A percentile compares a stretch with the other conserved stretches of the same genome.
phyloP scores from a whole-genome alignment of 2,113 vertebrate species.

The Struthio camelus region DNA sequence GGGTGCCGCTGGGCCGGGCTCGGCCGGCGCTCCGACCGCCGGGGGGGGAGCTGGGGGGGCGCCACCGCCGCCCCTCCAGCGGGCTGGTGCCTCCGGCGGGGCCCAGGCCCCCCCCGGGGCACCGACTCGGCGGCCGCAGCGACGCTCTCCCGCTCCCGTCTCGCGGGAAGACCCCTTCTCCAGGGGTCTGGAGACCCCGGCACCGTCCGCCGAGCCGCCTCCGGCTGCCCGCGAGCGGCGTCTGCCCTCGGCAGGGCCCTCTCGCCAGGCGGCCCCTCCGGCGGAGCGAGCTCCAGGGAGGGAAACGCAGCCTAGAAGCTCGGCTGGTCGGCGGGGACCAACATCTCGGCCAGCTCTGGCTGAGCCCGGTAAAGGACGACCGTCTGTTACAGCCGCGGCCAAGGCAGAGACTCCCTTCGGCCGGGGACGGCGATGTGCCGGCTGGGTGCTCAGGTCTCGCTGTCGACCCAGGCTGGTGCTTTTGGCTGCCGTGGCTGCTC shows the following conservation, averaged over 20 bases:
- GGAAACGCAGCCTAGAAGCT: background rate
- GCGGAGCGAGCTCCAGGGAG: background rate
- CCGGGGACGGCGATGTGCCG: accelerated
- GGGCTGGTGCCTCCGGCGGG: too few species aligned
- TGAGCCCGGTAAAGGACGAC: background rate
- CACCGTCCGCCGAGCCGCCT: background rate
- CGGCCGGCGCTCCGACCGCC: too few species aligned
- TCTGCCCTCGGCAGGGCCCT: background rate
- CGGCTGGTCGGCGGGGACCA: too few species aligned
- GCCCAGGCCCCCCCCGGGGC: too few species aligned
- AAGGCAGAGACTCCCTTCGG: background rate
- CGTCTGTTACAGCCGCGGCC: background rate
- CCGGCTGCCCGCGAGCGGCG: background rate
- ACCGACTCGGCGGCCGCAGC: background rate
- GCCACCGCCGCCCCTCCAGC: too few species aligned
- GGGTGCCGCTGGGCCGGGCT: too few species aligned
- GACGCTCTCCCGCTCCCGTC: background rate
- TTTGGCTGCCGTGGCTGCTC: background rate
- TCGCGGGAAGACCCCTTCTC: background rate
- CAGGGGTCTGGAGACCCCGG: background rate
- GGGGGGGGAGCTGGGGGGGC: too few species aligned
- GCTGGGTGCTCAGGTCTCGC: background rate
- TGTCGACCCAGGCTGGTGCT: background rate
- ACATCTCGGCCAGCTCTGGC: background rate
- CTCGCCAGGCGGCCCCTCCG: background rate